Conservation (phyloP, 2,797 vertebrate genomes). For the Acanthurus tractus region DNA sequence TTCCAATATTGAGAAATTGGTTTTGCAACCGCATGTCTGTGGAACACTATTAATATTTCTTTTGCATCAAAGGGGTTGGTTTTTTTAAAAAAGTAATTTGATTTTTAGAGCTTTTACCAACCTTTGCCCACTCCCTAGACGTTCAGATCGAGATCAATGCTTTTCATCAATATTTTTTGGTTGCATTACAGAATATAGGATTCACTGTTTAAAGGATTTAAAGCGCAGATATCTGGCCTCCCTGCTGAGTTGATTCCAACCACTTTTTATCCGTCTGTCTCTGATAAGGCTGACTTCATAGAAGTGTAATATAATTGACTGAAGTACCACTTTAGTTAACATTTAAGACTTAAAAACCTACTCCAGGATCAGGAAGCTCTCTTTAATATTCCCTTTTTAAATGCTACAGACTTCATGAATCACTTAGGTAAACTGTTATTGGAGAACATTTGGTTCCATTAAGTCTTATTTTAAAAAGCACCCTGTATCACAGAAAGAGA, state of each 20-base stretch:
- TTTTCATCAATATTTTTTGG: background rate
- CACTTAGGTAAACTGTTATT: background rate
- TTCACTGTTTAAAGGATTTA: background rate
- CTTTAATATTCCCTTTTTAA: background rate
- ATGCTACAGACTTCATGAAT: background rate
- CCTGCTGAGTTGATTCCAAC: background rate
- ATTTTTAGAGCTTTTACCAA: conserved; percentile 1
- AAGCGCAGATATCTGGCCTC: too few species aligned
- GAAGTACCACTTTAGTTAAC: background rate
- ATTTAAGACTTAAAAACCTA: background rate
- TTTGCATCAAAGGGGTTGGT: background rate
- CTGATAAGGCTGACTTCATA: background rate
- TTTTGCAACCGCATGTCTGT: background rate
- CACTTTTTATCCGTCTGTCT: background rate
- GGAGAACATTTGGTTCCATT: background rate
- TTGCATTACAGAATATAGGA: background rate
- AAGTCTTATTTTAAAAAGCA: background rate
- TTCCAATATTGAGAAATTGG: conserved; percentile 4
- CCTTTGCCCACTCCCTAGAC: background rate
- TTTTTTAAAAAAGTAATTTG: background rate
- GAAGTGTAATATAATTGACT: background rate
- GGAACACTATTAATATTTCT: background rate
- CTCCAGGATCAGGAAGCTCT: background rate
- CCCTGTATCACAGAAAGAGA: background rate
- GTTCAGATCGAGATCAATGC: background rate